phyloP scores from a whole-genome alignment of 2,888 invertebrate genomes.

The Anoplius nigerrimus region DNA sequence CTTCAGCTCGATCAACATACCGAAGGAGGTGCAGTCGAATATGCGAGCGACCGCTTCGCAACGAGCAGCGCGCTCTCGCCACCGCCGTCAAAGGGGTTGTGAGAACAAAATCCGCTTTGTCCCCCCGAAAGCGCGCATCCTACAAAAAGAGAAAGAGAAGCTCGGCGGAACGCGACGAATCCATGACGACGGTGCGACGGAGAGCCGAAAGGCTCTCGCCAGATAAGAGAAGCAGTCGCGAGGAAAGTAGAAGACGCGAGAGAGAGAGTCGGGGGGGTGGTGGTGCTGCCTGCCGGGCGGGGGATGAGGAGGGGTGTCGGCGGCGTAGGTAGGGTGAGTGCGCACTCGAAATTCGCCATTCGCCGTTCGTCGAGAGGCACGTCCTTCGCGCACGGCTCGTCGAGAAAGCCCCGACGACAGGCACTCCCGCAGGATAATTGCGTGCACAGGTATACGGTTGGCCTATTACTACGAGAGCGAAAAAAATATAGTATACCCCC shows the following conservation, averaged over 20 bases:
- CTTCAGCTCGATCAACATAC: too few species aligned
- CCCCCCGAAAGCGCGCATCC: too few species aligned
- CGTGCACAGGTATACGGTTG: conserved; percentile 58
- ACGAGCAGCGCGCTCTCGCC: too few species aligned
- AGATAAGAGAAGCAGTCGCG: conserved; percentile 3
- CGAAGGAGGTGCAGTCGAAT: too few species aligned
- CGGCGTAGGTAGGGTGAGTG: conserved; percentile 9
- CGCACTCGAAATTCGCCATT: conserved; percentile 35
- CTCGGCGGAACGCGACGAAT: too few species aligned
- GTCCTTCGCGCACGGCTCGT: conserved; percentile 4
- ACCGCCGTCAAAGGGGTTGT: too few species aligned
- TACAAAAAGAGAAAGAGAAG: too few species aligned
- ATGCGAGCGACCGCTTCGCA: too few species aligned
- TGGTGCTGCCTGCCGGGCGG: too few species aligned
- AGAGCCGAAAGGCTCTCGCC: not conserved
- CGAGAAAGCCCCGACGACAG: conserved; percentile 2
- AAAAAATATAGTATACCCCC: conserved; percentile 35
- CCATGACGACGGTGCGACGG: not conserved
- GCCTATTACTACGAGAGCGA: conserved; percentile 60
- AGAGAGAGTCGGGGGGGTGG: not conserved
- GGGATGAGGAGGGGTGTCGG: not conserved
- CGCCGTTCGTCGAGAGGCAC: conserved; percentile 17
- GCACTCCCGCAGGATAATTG: conserved; percentile 58
- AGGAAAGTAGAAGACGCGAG: conserved; percentile 10
- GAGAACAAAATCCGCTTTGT: too few species aligned